phyloP scores from a whole-genome alignment of 2,797 vertebrate species.

The Lateolabrax maculatus region DNA sequence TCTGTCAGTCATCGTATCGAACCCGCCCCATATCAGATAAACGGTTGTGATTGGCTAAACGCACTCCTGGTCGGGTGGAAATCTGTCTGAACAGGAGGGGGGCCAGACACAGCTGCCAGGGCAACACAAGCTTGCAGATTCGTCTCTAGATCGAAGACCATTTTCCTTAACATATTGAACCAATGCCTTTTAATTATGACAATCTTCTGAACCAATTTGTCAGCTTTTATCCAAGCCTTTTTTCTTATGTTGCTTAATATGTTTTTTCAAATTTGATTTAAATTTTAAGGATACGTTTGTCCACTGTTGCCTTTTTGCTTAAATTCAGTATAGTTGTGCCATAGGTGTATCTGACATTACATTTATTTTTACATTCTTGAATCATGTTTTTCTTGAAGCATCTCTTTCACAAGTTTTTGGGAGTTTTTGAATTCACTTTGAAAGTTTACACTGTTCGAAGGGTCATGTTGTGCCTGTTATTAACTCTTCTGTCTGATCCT shows the following conservation, averaged over 20 bases:
- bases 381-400: constrained; percentile 17
- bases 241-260: background rate
- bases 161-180: background rate
- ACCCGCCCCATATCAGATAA: too few relatives aligned
- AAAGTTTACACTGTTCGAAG: constrained; percentile 76
- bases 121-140: too few relatives aligned
- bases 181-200: constrained; percentile 46
- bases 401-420: constrained; percentile 5
- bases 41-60: too few relatives aligned
- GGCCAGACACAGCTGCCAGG: too few relatives aligned
- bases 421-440: constrained; percentile 42
- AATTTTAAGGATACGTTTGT: background rate
- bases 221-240: background rate
- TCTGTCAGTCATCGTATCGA: too few relatives aligned
- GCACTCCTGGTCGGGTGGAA: too few relatives aligned
- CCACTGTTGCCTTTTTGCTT: background rate
- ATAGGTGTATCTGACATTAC: background rate
- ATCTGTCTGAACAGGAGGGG: too few relatives aligned
- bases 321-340: background rate
- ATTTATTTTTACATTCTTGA: background rate
- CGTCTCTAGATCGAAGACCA: background rate
- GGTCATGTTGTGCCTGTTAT: constrained; percentile 78
- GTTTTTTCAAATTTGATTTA: background rate
- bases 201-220: constrained; percentile 25
- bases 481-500: constrained; percentile 70